A percentile compares a stretch with the other conserved stretches of the same genome.
phyloP scores from a whole-genome alignment of 1,140 invertebrate species.

The Calycopis cecrops region DNA sequence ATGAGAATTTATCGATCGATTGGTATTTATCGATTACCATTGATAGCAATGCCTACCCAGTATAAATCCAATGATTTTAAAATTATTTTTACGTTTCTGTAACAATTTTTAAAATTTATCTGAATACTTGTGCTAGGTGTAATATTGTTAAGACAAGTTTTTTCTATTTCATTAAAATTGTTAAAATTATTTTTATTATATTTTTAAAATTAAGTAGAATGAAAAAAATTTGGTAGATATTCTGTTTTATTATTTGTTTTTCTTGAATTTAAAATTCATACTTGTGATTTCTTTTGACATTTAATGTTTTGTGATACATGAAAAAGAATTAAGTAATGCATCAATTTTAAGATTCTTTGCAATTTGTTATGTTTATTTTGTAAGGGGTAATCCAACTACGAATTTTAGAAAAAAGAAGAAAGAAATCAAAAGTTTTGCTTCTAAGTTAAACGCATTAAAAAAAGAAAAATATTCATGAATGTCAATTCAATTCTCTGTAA shows the following conservation, averaged over 20 bases:
- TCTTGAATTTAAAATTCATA: slow-evolving; percentile 73
- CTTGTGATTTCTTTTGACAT: slow-evolving; percentile 74
- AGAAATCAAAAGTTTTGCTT: slow-evolving; percentile 27
- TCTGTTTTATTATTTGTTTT: slow-evolving; percentile 64
- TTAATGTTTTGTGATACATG: slow-evolving; percentile 74
- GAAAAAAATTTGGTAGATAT: slow-evolving; percentile 39
- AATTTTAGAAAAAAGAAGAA: slow-evolving; percentile 30
- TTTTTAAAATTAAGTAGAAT: slow-evolving; percentile 39
- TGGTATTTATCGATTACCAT: slow-evolving; percentile 1
- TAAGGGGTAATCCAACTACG: slow-evolving; percentile 29
- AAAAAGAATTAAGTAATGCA: slow-evolving; percentile 67
- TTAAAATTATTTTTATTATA: slow-evolving; percentile 64
- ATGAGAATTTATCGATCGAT: too few relatives aligned
- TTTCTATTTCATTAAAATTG: slow-evolving; percentile 59
- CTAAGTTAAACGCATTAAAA: slow-evolving; percentile 55
- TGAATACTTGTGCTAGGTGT: slow-evolving; percentile 35
- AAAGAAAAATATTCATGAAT: slow-evolving; percentile 44
- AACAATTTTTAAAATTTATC: neutral
- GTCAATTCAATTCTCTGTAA: slow-evolving; percentile 40
- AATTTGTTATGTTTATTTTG: slow-evolving; percentile 42
- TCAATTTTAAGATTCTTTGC: slow-evolving; percentile 53
- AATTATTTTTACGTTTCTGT: neutral
- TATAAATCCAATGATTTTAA: neutral
- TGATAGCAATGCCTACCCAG: slow-evolving; percentile 3
- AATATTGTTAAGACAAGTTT: slow-evolving; percentile 59